Percentiles rank a stretch among this genome's conserved stretches.
These are phyloP conservation scores for Drosophila siamana DNA, from an alignment of 2,888 invertebrate genomes.

Conservation along the genomic window DNA sequence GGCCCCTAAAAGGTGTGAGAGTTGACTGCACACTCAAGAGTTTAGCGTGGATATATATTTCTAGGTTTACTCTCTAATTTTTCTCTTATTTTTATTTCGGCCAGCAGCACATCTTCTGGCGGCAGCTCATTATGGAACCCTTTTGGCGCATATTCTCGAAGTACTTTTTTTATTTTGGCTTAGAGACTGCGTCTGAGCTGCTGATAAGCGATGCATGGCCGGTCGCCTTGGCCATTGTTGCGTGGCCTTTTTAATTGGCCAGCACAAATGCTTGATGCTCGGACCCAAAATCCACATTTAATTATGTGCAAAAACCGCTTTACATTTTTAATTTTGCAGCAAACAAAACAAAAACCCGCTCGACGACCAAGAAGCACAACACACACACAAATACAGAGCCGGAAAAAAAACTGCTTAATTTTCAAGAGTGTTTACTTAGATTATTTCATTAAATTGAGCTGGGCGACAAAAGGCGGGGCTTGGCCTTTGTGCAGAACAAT, in stretches of 20 bases:
- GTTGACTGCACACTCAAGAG: constrained; percentile 45
- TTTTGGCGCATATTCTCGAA: constrained; percentile 8
- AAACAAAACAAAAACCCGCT: constrained; percentile 19
- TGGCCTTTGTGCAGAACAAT: constrained; percentile 73
- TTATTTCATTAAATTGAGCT: constrained; percentile 81
- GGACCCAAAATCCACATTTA: constrained; percentile 64
- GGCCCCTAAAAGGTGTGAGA: background rate
- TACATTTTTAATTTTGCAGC: constrained; percentile 70
- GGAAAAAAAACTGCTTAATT: constrained; percentile 67
- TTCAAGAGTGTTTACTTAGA: constrained; percentile 79
- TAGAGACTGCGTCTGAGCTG: constrained; percentile 24
- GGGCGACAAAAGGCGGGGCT: constrained; percentile 61
- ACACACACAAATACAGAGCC: constrained; percentile 3
- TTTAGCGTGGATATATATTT: constrained; percentile 9
- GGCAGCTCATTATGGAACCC: constrained; percentile 57
- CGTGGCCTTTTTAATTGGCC: constrained; percentile 78
- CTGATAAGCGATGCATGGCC: constrained; percentile 70
- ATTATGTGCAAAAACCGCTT: constrained; percentile 70
- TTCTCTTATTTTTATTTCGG: background rate
- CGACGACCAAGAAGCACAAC: background rate
- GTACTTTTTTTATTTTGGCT: constrained; percentile 14
- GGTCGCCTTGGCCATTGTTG: constrained; percentile 72
- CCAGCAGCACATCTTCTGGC: constrained; percentile 10
- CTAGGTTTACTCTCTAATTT: no score
- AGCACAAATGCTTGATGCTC: constrained; percentile 31